Percentiles rank a stretch among this genome's conserved stretches.
These are phyloP conservation scores for Eira barbara DNA, from an alignment of 2,113 vertebrate genomes.

Conservation along the genomic window DNA sequence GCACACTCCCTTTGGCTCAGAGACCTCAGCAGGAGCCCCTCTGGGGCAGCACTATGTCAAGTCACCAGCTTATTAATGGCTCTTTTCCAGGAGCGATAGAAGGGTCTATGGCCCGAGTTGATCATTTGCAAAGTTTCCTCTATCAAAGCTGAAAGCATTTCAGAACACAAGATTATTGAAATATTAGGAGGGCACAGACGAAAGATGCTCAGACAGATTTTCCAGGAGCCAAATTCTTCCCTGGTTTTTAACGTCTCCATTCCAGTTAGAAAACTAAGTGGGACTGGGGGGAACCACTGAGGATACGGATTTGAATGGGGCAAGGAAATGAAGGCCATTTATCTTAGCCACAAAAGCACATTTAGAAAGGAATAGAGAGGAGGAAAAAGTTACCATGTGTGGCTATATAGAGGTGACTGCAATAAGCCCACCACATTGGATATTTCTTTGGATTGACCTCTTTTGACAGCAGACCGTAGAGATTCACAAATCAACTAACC, in stretches of 20 bases:
- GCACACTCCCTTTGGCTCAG: neutral
- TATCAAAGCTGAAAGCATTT: conserved; percentile 7
- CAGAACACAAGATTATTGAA: conserved; percentile 23
- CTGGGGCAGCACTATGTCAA: neutral
- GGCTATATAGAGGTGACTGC: neutral
- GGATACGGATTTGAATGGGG: neutral
- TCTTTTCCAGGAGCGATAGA: neutral
- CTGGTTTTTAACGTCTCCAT: neutral
- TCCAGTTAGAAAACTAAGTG: neutral
- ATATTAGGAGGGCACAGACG: neutral
- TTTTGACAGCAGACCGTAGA: neutral
- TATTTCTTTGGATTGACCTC: neutral
- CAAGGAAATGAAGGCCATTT: neutral
- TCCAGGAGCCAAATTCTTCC: neutral
- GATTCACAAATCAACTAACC: neutral
- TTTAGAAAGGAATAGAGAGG: neutral
- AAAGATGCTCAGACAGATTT: neutral
- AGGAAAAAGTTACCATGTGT: neutral
- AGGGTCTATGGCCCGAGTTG: neutral
- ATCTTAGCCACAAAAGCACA: neutral
- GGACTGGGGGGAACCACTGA: neutral
- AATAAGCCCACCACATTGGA: neutral
- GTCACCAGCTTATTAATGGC: neutral
- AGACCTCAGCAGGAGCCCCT: neutral
- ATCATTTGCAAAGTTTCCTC: neutral